A percentile compares a stretch with the other conserved stretches of the same genome.
These are phyloP conservation scores for Phania funesta DNA, from an alignment of 2,888 invertebrate genomes.

Conservation along the genomic window DNA sequence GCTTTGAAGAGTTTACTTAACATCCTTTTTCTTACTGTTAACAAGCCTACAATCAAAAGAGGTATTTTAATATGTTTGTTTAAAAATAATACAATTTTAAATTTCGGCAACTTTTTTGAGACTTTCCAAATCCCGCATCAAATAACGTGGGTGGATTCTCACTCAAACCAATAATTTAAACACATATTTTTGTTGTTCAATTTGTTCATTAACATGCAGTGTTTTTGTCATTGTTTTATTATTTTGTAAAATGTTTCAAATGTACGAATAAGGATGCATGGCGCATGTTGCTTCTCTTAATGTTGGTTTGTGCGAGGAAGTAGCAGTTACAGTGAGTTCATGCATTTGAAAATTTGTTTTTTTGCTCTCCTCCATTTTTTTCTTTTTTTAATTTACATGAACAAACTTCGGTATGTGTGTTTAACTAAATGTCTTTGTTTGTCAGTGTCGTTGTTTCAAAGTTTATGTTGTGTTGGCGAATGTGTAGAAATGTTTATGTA, in stretches of 20 bases:
- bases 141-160: too few species aligned
- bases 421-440: slow-evolving; percentile 14
- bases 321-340: slow-evolving; percentile 32
- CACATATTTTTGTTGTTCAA: background rate
- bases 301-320: background rate
- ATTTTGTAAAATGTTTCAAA: slow-evolving; percentile 21
- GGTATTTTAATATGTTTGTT: too few species aligned
- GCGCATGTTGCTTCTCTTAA: slow-evolving; percentile 8
- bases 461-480: slow-evolving; percentile 24
- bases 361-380: background rate
- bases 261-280: background rate
- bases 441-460: slow-evolving; percentile 18
- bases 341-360: slow-evolving; percentile 38
- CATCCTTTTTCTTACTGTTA: too few species aligned
- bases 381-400: background rate
- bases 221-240: slow-evolving; percentile 60
- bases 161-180: background rate
- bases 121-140: too few species aligned
- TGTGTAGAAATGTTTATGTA: background rate
- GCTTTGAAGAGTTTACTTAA: too few species aligned
- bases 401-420: background rate
- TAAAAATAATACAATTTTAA: too few species aligned
- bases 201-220: slow-evolving; percentile 19
- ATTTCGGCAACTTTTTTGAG: too few species aligned
- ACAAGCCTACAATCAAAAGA: too few species aligned